Evolutionary conservation across 2,888 invertebrate genomes (phyloP).

Genomic region (Ditylenchus weischeri): DNA sequence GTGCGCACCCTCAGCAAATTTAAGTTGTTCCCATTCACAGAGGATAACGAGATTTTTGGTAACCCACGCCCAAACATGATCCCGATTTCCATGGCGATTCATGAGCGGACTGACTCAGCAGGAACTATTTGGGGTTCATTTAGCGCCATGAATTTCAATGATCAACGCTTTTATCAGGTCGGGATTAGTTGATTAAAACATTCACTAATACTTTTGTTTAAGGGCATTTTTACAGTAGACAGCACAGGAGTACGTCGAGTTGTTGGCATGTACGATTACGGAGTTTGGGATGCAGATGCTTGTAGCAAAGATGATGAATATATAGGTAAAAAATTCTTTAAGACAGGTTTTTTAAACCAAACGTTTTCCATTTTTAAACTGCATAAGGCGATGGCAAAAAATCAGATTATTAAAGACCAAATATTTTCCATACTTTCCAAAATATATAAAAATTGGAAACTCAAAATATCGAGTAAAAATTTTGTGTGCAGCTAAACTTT

Average conservation of each 20-base stretch:
- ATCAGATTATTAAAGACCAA: too few species aligned
- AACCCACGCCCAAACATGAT: slow-evolving; percentile 53
- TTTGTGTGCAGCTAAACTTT: slow-evolving; percentile 16
- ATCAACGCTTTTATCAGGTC: slow-evolving; percentile 57
- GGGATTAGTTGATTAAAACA: slow-evolving; percentile 16
- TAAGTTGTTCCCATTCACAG: slow-evolving; percentile 55
- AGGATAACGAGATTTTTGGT: slow-evolving; percentile 55
- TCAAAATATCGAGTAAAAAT: slow-evolving; percentile 18
- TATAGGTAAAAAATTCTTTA: slow-evolving; percentile 40
- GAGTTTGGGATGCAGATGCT: slow-evolving; percentile 53
- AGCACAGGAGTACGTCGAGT: slow-evolving; percentile 50
- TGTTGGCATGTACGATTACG: slow-evolving; percentile 57
- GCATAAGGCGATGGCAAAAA: too few species aligned
- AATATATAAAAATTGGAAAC: background rate
- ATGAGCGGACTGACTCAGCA: slow-evolving; percentile 48
- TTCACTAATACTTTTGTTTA: slow-evolving; percentile 21
- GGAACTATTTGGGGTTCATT: slow-evolving; percentile 57
- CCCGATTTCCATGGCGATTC: slow-evolving; percentile 58
- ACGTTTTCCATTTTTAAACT: too few species aligned
- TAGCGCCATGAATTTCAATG: slow-evolving; percentile 57
- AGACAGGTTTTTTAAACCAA: too few species aligned
- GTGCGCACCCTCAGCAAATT: slow-evolving; percentile 52
- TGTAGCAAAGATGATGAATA: slow-evolving; percentile 56
- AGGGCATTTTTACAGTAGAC: slow-evolving; percentile 58
- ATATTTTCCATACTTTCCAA: too few species aligned